A percentile compares a stretch with the other conserved stretches of the same genome.
Conservation (phyloP, 2,888 invertebrate genomes). For the Melinaea menophilus region DNA sequence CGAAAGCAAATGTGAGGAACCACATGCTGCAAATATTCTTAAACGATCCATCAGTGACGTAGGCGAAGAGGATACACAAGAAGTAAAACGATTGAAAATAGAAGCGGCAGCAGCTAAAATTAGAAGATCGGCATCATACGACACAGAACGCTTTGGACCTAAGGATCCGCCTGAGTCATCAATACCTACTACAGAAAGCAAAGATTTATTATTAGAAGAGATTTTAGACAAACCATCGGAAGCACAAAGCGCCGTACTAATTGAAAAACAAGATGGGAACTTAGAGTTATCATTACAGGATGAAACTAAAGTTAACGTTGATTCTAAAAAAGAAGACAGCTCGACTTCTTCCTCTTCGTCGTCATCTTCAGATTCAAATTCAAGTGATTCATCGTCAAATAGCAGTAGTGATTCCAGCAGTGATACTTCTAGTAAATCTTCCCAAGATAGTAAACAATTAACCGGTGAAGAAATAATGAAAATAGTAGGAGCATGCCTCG, state of each 20-base stretch:
- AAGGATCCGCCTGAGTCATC: constrained; percentile 30
- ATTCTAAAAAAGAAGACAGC: constrained; percentile 54
- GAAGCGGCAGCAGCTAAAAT: constrained; percentile 70
- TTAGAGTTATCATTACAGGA: constrained; percentile 32
- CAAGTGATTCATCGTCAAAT: constrained; percentile 74
- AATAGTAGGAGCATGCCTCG: constrained; percentile 82
- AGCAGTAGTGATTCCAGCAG: constrained; percentile 76
- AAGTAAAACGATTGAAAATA: constrained; percentile 61
- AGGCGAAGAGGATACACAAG: constrained; percentile 65
- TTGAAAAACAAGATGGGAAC: constrained; percentile 34
- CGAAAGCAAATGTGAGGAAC: constrained; percentile 46
- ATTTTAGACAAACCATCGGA: constrained; percentile 10
- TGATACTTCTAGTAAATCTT: constrained; percentile 67
- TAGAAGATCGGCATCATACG: constrained; percentile 67
- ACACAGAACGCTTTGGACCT: constrained; percentile 53
- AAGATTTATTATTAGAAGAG: constrained; percentile 20
- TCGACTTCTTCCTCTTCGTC: constrained; percentile 63
- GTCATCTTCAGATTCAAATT: constrained; percentile 75
- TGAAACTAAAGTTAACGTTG: constrained; percentile 36
- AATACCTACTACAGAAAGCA: constrained; percentile 30
- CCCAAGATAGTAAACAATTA: constrained; percentile 57
- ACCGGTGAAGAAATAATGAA: constrained; percentile 76
- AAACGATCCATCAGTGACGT: constrained; percentile 71
- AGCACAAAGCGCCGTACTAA: constrained; percentile 6
- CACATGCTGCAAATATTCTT: constrained; percentile 66